These are phyloP conservation scores for Tympanoctomys barrerae DNA, from an alignment of 2,797 vertebrate species.

Conservation along the genomic window DNA sequence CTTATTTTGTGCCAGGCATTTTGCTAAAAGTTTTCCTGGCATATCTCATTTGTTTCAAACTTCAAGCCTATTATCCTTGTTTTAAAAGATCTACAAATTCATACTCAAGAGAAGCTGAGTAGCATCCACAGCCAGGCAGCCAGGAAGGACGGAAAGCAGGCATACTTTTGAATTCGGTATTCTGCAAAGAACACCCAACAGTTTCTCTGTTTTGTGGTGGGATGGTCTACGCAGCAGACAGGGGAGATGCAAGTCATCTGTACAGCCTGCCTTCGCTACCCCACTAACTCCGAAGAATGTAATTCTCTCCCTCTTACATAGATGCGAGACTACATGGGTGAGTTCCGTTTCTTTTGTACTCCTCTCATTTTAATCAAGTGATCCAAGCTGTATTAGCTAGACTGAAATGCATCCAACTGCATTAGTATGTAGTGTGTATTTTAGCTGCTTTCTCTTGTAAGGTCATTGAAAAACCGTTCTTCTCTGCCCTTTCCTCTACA, in stretches of 20 bases:
- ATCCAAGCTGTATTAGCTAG: conserved; percentile 20
- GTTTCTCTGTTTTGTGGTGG: conserved; percentile 7
- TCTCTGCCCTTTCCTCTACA: conserved; percentile 36
- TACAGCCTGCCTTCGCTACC: not conserved
- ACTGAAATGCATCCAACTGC: not conserved
- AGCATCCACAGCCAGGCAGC: not conserved
- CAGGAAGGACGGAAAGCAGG: not conserved
- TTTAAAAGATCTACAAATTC: conserved; percentile 40
- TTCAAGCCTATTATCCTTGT: conserved; percentile 21
- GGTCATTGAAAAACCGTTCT: conserved; percentile 38
- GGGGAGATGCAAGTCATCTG: not conserved
- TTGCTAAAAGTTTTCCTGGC: conserved; percentile 50
- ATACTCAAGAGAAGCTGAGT: conserved; percentile 10
- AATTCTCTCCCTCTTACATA: not conserved
- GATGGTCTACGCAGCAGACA: not conserved
- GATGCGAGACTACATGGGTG: not conserved
- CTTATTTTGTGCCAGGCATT: not conserved
- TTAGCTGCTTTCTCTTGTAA: conserved; percentile 59
- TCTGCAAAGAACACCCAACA: not conserved
- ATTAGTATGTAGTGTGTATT: not conserved
- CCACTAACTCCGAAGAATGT: not conserved
- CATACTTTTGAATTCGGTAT: not conserved
- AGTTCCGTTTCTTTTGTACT: conserved; percentile 23
- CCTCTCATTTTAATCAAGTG: conserved; percentile 26
- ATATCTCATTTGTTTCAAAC: conserved; percentile 51